phyloP scores from a whole-genome alignment of 2,797 vertebrate genomes.

The Podargus strigoides region DNA sequence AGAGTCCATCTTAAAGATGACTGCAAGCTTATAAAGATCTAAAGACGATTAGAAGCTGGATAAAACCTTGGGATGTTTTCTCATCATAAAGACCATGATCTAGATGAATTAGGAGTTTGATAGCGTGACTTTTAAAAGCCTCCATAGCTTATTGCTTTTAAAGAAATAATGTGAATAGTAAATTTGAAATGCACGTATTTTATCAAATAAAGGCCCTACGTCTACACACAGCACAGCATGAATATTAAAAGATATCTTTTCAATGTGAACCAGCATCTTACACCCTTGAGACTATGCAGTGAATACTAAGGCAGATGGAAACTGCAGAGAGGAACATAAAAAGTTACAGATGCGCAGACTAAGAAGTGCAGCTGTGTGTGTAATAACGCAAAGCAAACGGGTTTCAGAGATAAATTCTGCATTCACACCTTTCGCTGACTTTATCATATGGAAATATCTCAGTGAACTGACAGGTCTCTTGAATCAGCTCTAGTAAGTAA shows the following conservation, averaged over 20 bases:
- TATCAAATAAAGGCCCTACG: not conserved
- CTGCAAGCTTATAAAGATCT: not conserved
- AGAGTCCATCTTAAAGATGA: not conserved
- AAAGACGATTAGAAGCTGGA: not conserved
- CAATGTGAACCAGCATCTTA: not conserved
- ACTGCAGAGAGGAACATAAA: not conserved
- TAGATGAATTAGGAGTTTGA: not conserved
- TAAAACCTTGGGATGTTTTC: not conserved
- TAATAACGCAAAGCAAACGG: rapidly evolving
- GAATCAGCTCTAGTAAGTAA: not conserved
- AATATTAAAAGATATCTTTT: not conserved
- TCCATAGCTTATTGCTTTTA: not conserved
- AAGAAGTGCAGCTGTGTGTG: not conserved
- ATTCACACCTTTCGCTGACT: not conserved
- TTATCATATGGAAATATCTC: not conserved
- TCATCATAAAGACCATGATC: not conserved
- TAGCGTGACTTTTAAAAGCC: not conserved
- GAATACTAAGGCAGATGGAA: constrained; percentile 1
- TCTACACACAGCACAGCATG: not conserved
- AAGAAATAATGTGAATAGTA: not conserved
- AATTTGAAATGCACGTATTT: not conserved
- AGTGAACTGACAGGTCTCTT: not conserved
- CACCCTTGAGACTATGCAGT: not conserved
- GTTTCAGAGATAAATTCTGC: not conserved
- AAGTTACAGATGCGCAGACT: not conserved